These are phyloP conservation scores for Ophion costatus DNA, from an alignment of 2,888 invertebrate genomes.

Conservation along the genomic window DNA sequence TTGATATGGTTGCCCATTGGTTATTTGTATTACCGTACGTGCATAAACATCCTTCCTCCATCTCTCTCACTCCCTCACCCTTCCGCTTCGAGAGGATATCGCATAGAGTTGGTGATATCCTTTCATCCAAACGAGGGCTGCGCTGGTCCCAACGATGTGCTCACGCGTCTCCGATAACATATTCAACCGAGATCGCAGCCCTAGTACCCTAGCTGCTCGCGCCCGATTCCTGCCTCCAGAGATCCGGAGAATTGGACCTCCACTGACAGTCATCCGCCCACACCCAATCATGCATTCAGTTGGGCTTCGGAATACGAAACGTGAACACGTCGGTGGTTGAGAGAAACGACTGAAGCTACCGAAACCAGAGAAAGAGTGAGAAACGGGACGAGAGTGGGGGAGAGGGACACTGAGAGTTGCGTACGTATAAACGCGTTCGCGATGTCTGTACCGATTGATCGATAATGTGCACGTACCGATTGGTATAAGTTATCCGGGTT, in stretches of 20 bases:
- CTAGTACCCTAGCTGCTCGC: constrained; percentile 49
- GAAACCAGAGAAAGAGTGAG: constrained; percentile 20
- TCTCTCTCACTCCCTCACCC: not conserved
- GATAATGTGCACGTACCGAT: constrained; percentile 52
- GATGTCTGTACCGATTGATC: constrained; percentile 51
- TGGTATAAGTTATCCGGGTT: constrained; percentile 11
- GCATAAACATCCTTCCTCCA: not conserved
- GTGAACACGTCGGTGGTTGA: constrained; percentile 10
- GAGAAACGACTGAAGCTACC: constrained; percentile 50
- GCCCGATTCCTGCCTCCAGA: constrained; percentile 20
- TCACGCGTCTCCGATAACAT: constrained; percentile 50
- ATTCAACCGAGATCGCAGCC: constrained; percentile 57
- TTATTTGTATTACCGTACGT: not conserved
- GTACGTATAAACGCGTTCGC: constrained; percentile 28
- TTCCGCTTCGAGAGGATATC: constrained; percentile 16
- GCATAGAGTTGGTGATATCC: constrained; percentile 39
- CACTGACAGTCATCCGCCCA: not conserved
- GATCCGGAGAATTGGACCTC: constrained; percentile 27
- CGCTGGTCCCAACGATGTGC: constrained; percentile 10
- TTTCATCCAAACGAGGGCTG: constrained; percentile 52
- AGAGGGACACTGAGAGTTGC: not conserved
- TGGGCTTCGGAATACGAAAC: constrained; percentile 24
- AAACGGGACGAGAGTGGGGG: not conserved
- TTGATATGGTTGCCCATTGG: not conserved
- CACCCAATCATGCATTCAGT: constrained; percentile 8